Evolutionary conservation across 92 coral and sea anemone species (phyloP), one percentile per base, ranked within the genome.

Genomic region (Phymanthus crucifer): DNA sequence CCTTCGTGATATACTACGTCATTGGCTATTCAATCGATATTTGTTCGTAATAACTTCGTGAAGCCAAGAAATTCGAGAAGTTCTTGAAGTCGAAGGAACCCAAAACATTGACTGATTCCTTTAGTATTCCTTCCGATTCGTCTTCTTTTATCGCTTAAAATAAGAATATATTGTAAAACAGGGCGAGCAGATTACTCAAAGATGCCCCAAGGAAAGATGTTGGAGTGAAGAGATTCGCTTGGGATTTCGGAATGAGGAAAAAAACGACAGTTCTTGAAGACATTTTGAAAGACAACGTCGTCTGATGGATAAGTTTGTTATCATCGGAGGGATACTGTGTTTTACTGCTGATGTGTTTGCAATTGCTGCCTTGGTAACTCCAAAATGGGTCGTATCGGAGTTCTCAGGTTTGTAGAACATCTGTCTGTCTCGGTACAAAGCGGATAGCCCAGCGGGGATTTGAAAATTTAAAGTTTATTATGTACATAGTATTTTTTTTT

Each of bases 341-440:
- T 90, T 89, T 69, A 81, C 93, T 37, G 99, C 99, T 27, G 84
- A 95, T 82, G 87, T 95, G 57, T 93, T 93, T 74, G 99, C 99
- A 19, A 93, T 95, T 65, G 93, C 95, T 31, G 95, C 99, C 69
- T 72, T 95, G 50, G 92, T 91, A 43, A 93, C 97, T 21, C 98
- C 99, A 13, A 87, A 80, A 72, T 95, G 99, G 99, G 98, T 95
- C 43, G 93, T 93, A 35, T 91, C 83, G 21, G 99, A 95, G 12
- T 91, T 95, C 72, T 87, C 93, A 82, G 99, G 99, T 95, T 24
- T 70, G 47, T 73, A 73, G 0, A 70, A 31, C 73, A 17, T 21
- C 32, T 18, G 50, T 58, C 7, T 58, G 67, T 58, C 43, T 38
- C n/a, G n/a, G n/a, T n/a, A n/a, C n/a, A n/a, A n/a, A n/a, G n/a